Evolutionary conservation across 2,797 vertebrate genomes (phyloP), one percentile per base, ranked within the genome.

Genomic region (Sylvilagus floridanus): DNA sequence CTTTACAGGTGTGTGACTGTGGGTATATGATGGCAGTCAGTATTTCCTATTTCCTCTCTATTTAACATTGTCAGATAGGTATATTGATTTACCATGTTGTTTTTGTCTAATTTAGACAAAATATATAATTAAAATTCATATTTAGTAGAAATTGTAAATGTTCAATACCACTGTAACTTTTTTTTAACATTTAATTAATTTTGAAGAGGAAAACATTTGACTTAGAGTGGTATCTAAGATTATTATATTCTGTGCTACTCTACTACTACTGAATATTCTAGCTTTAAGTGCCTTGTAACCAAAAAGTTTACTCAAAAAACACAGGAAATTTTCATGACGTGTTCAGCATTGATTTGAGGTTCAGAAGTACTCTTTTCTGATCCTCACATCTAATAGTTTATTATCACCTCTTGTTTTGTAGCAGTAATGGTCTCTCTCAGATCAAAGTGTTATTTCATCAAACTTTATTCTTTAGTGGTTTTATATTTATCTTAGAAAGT

Each of bases 401-500:
- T 84, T 63, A 47, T 10, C 30, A 37, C 4, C 14, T 78, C 22
- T 81, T 42, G n/a, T 84, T 93, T 84, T 89, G 7, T 66, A 83
- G 79, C 12, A 28, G 4, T 79, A 47, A 42, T 60, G 57, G 11
- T 72, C 16, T 89, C 17, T 95, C 28, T 73, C 9, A 47, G 71
- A 87, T 93, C 26, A 69, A 81, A 92, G 47, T 22, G 72, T 68
- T 84, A 9, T 84, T 90, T 81, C 21, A 81, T 83, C 83, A 79
- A 0, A n/a, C 52, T 77, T 88, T 10, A 57, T 81, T 96, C 66
- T 30, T 92, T n/a, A n/a, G 17, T 68, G 60, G 73, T 65, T 57
- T 77, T 50, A 68, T 68, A 19, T 78, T 94, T 96, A 71, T 81
- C 89, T 90, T 89, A 76, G 66, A 71, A 95, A 92, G n/a, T 79